Evolutionary conservation across 2,797 vertebrate genomes (phyloP), one percentile per base, ranked within the genome.

Genomic region (Gephyroberyx darwinii): DNA sequence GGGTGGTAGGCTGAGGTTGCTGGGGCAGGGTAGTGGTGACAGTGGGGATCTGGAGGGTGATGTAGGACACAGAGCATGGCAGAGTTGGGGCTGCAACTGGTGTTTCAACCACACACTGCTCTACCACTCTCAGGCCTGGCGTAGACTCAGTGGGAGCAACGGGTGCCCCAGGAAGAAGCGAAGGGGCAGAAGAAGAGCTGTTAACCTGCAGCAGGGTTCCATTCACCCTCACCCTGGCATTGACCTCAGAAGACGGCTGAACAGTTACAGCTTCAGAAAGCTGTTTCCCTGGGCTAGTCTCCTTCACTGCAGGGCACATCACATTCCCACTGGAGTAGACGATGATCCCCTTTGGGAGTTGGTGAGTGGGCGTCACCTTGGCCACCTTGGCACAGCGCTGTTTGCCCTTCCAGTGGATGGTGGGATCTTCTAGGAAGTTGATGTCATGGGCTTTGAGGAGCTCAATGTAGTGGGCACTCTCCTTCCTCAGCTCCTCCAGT

Each of bases 381-480:
- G 95, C 95, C 70, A 98, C 94, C 86, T 97, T 98, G 6, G 96
- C 89, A 20, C 91, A 94, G 74, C 95, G 95, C 67, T 96, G 93
- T 84, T 97, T 98, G 75, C 97, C 96, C 87, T 97, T 99, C 98
- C 98, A 99, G 89, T 98, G 96, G 81, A 98, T 92, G 1, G 97
- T 98, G 52, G 97, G 98, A 81, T 99, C 97, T 55, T 98, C 97
- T 14, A 98, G 94, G 59, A 97, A 90, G 87, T 95, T 98, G 84
- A 99, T 97, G 78, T 97, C 96, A 62, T 99, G 96, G 76, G 96
- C 96, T 92, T 98, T 98, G 72, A 99, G 94, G 50, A 99, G 94
- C 52, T 99, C 96, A 0, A 99, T 96, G 79, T 98, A 99, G 78
- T 96, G 96, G 83, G 92, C 94, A 0, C 97, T 98, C 91, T 99